Percentiles rank a stretch among this genome's conserved stretches.
These are phyloP conservation scores for Wasmannia auropunctata DNA, from an alignment of 1,140 invertebrate species.

Conservation along the genomic window DNA sequence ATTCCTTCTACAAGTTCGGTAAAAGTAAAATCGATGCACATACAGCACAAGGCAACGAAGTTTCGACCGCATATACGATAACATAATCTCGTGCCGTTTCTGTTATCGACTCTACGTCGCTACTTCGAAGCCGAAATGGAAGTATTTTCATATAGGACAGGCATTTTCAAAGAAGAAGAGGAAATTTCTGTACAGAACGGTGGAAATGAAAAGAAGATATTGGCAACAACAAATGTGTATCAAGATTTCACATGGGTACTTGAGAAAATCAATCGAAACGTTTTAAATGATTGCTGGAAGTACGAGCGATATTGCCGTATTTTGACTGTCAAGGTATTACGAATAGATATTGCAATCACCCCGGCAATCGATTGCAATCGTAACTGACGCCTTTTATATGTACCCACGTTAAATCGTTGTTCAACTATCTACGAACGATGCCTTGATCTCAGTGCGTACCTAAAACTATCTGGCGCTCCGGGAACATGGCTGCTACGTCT, in stretches of 20 bases:
- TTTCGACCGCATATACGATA: constrained; percentile 35
- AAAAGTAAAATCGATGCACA: constrained; percentile 10
- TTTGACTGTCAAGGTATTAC: constrained; percentile 6
- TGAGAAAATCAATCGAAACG: neutral
- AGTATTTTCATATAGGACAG: constrained; percentile 28
- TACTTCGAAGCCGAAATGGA: constrained; percentile 42
- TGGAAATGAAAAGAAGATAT: constrained; percentile 46
- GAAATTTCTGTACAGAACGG: constrained; percentile 39
- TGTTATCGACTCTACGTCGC: constrained; percentile 26
- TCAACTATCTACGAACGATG: constrained; percentile 80
- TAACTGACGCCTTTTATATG: constrained; percentile 6
- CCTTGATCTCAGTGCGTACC: constrained; percentile 84
- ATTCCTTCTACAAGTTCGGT: neutral
- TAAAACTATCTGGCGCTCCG: constrained; percentile 84
- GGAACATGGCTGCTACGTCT: constrained; percentile 84
- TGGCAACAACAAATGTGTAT: constrained; percentile 63
- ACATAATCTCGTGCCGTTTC: constrained; percentile 2
- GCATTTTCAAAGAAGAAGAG: constrained; percentile 33
- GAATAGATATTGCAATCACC: neutral
- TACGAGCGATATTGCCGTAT: neutral
- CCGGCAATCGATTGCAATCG: neutral
- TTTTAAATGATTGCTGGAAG: neutral
- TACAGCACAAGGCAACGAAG: constrained; percentile 53
- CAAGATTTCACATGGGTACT: constrained; percentile 73
- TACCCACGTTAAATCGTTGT: constrained; percentile 70